Evolutionary conservation across 1,140 invertebrate species (phyloP), one percentile per base, ranked within the genome.

Genomic region (Kradibia gibbosae): DNA sequence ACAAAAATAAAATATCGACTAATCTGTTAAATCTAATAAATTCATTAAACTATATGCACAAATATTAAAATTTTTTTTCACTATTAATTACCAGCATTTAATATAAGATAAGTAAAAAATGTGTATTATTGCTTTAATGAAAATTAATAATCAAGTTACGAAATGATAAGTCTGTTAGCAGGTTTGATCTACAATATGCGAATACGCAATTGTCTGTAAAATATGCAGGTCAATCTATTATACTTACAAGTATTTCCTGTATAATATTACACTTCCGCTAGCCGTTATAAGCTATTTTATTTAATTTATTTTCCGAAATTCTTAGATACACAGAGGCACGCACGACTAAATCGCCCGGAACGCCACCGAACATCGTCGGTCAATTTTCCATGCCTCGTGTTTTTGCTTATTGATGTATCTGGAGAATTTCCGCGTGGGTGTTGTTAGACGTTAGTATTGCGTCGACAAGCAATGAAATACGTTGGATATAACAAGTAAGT

Each of bases 221-320:
- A 39, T 2, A 31, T 17, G 15, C 5, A 31, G 11, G 10, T 45
- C 45, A 53, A 34, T 73, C 48, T 17, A 55, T 55, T 34, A 34
- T 55, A 73, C 31, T 73, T 55, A 45, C 2, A 13, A 50, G 3
- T 11, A 20, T 1, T 31, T 4, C 25, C 13, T 34, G 36, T 42
- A 22, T 75, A 73, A 73, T 36, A 55, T 73, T 36, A 55, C 48
- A 55, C 48, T 60, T 60, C 55, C 34, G 31, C 36, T n/a, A 22
- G 36, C 28, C 48, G 15, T 25, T 31, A 5, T 13, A 13, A 20
- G 7, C 39, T 25, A 13, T 4, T 1, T 7, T 11, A 45, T n/a
- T 42, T 2, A 15, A 5, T 28, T 28, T 5, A 53, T 11, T 3
- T 53, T 53, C 50, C 50, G 45, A 17, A 48, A 48, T 48, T 48